These are phyloP conservation scores for Steinernema feltiae DNA, from an alignment of 1,140 invertebrate species.

Conservation along the genomic window DNA sequence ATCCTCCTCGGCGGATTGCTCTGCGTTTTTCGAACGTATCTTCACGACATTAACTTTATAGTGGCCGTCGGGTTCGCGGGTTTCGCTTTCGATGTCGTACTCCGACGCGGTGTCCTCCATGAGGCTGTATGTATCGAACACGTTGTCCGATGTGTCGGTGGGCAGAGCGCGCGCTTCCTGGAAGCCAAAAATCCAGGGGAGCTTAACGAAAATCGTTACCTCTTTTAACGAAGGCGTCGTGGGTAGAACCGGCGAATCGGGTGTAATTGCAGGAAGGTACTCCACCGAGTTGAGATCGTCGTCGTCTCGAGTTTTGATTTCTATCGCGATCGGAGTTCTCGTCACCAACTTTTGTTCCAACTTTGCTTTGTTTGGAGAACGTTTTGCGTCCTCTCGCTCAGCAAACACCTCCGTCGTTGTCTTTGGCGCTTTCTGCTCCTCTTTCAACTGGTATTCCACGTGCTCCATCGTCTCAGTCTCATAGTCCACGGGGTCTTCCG, in stretches of 20 bases:
- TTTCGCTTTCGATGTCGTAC: background rate
- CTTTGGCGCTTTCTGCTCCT: background rate
- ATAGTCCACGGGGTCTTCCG: background rate
- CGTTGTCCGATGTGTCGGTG: background rate
- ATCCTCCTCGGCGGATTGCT: background rate
- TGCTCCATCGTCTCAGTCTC: background rate
- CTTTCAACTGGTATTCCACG: background rate
- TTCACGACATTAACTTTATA: background rate
- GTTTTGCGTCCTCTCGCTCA: background rate
- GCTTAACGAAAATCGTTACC: background rate
- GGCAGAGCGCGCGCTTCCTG: background rate
- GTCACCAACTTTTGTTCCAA: background rate
- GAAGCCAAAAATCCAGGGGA: background rate
- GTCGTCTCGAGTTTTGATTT: background rate
- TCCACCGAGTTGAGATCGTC: background rate
- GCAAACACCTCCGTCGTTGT: background rate
- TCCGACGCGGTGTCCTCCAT: background rate
- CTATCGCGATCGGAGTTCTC: background rate
- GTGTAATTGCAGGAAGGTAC: background rate
- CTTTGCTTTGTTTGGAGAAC: background rate
- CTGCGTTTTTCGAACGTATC: background rate
- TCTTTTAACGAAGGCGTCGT: background rate
- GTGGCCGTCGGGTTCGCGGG: background rate
- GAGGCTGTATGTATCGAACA: background rate
- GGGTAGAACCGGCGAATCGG: background rate